Base-by-base conservation (phyloP, 2,797 vertebrate genomes). In the Eulemur rubriventer region DNA sequence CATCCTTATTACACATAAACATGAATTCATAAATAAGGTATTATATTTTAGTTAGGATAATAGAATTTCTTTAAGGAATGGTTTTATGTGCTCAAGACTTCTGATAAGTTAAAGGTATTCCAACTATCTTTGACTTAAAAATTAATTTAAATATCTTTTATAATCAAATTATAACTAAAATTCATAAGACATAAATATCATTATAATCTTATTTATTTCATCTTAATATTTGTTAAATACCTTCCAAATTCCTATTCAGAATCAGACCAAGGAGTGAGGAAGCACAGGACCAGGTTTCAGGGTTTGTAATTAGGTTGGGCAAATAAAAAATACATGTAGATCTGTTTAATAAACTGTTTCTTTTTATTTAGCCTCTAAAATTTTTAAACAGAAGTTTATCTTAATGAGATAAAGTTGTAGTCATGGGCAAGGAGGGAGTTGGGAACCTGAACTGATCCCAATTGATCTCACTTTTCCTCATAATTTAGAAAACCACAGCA, bases 141-240 rank as follows among this genome's bases (percentile, higher is more conserved):
- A n/a, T 81, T 48, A 90, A 88, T 59, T 84, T 91, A 89, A 96
- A 85, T 81, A 86, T 69, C 55, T 38, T 92, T 81, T 88, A 72
- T 48, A 93, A 48, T 41, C 63, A 43, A 95, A 94, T 67, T 90
- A 28, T n/a, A 95, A 10, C 17, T 91, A 46, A 93, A 96, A 95
- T 94, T 95, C 7, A 43, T 67, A 85, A 81, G 61, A 89, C 55
- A n/a, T 33, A 69, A 81, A 72, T 61, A 93, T 55, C 52, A 67
- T 24, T 38, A 87, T 63, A 43, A 9, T 55, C 30, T 43, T 84
- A 79, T n/a, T 33, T 87, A 84, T 76, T 96, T 86, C 7, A 91
- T 43, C 48, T 92, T 69, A 61, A 82, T 82, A 43, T 52, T 55
- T 96, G 81, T 75, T 95, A 38, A 69, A 87, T 63, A 52, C 30